Conservation (phyloP, 2,797 vertebrate species). For the Mormyrops boulengeri region DNA sequence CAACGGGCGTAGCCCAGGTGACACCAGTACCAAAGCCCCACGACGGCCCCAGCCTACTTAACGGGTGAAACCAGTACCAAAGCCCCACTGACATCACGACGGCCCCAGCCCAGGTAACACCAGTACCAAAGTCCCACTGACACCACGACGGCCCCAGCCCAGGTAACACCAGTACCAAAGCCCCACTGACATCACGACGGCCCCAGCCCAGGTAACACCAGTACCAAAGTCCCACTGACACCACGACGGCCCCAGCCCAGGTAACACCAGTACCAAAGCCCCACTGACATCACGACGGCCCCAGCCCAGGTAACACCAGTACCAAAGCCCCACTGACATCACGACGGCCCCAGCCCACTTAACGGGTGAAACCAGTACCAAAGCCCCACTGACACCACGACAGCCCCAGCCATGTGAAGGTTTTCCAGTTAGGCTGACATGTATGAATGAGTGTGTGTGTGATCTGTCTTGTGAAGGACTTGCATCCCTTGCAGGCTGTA, state of each 20-base stretch:
- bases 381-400: not conserved
- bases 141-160: constrained; percentile 44
- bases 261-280: constrained; percentile 54
- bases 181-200: constrained; percentile 25
- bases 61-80: constrained; percentile 60
- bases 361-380: constrained; percentile 51
- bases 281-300: constrained; percentile 31
- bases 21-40: constrained; percentile 52
- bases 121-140: constrained; percentile 37
- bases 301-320: constrained; percentile 57
- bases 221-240: constrained; percentile 30
- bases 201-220: constrained; percentile 56
- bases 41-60: constrained; percentile 51
- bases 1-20: constrained; percentile 52
- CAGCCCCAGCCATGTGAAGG: constrained; percentile 34
- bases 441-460: not conserved
- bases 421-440: not conserved
- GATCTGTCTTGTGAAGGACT: not conserved
- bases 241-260: constrained; percentile 35
- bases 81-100: not conserved
- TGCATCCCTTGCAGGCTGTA: not conserved
- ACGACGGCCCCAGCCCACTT: constrained; percentile 46
- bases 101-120: constrained; percentile 54
- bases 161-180: constrained; percentile 53
- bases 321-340: constrained; percentile 18